Base-by-base conservation (phyloP, 2,797 vertebrate species). In the Muscicapa comitata region DNA sequence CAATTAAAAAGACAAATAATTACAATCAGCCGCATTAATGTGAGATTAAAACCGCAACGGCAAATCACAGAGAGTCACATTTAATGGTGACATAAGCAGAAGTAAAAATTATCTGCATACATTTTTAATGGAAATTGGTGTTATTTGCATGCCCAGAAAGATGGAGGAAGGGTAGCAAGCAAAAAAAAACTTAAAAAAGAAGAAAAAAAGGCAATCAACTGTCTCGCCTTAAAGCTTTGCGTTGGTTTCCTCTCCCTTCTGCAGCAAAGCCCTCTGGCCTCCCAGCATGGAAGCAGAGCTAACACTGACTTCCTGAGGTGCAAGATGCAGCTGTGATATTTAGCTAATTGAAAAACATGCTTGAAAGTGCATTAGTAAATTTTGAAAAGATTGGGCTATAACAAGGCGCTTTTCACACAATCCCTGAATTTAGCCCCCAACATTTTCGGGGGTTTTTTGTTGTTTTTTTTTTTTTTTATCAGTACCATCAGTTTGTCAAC, bases 341-440 rank as follows among this genome's bases (percentile, higher is more conserved):
- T 90, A 94, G 90, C 86, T 97, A 96, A 97, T 96, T 95, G 95
- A 96, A 93, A 95, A 95, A 73, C 92, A 73, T 80, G 92, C 88
- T 48, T 65, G 65, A 61, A 90, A 94, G 92, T 87, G 85, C 90
- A 91, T 93, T 94, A 94, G 81, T 80, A 93, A 93, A 96, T 95
- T 96, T 67, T 78, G 43, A 85, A 89, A 83, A 91, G 81, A 89
- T 81, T 86, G 73, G 81, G 33, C 86, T 67, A 6, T 81, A 86
- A 87, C 79, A 91, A 90, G 88, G 71, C 88, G 78, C 73, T 88
- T 80, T 70, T 81, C 92, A 63, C 33, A 57, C 33, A 7, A 11
- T 17, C 35, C 37, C 45, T 50, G 43, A 61, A 73, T 82, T 88
- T 24, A 31, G 66, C 51, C 70, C 76, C 53, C 26, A 47, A 70